phyloP scores from a whole-genome alignment of 2,888 invertebrate genomes.

The Cheilosia scutellata region DNA sequence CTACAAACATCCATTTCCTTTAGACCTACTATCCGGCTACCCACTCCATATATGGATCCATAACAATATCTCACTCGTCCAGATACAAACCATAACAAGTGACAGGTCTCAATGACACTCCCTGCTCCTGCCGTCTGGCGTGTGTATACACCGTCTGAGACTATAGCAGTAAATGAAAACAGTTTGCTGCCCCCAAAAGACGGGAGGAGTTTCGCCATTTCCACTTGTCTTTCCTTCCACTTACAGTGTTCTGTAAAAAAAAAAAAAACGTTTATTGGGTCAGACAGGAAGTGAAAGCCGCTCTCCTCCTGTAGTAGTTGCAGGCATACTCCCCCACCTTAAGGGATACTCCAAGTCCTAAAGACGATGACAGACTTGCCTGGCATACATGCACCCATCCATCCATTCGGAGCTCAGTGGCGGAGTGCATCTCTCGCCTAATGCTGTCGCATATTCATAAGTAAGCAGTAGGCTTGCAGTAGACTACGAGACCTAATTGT shows the following conservation, averaged over 20 bases:
- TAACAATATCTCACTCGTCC: conserved; percentile 4
- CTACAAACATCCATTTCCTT: conserved; percentile 3
- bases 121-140: background rate
- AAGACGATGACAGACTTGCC: conserved; percentile 34
- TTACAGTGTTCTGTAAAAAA: conserved; percentile 53
- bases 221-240: conserved; percentile 31
- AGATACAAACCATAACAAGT: background rate
- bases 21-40: background rate
- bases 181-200: conserved; percentile 14
- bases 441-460: conserved; percentile 63
- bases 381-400: conserved; percentile 2
- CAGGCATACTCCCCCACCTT: conserved; percentile 23
- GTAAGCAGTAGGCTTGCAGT: conserved; percentile 60
- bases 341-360: conserved; percentile 40
- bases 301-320: conserved; percentile 32
- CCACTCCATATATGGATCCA: background rate
- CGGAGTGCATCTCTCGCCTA: conserved; percentile 52
- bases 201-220: conserved; percentile 6
- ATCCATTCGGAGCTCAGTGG: conserved; percentile 9
- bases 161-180: conserved; percentile 51
- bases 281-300: conserved; percentile 56
- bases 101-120: conserved; percentile 24
- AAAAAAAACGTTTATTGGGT: conserved; percentile 57
- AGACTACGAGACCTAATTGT: conserved; percentile 73
- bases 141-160: background rate